phyloP scores from a whole-genome alignment of 2,797 vertebrate species.

The Nasua narica region DNA sequence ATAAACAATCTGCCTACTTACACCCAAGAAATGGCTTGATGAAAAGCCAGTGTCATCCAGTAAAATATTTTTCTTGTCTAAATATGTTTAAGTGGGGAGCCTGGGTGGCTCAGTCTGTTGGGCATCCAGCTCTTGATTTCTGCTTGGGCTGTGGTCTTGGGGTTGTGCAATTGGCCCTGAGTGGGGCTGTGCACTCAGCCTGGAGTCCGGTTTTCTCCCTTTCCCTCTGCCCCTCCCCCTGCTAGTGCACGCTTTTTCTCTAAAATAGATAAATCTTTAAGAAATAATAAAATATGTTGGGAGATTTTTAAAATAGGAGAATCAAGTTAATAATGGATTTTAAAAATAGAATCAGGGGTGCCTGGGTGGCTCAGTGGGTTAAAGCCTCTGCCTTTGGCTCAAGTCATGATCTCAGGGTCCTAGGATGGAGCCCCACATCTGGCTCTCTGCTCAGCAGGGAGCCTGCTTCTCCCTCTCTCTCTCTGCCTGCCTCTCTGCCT shows the following conservation, averaged over 20 bases:
- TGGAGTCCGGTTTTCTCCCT: neutral
- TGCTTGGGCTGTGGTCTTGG: neutral
- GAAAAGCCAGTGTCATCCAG: conserved; percentile 26
- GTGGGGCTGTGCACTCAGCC: neutral
- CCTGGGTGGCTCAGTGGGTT: too few species aligned
- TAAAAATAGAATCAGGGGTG: neutral
- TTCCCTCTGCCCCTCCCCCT: neutral
- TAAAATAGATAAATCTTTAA: neutral
- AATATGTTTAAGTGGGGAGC: neutral
- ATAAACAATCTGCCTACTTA: conserved; percentile 53
- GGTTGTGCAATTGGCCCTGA: neutral
- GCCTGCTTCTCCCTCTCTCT: too few species aligned
- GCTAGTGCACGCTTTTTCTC: neutral
- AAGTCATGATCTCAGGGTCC: too few species aligned
- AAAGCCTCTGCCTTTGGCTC: too few species aligned
- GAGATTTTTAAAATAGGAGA: conserved; percentile 42
- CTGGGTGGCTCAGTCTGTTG: neutral
- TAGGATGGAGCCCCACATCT: too few species aligned
- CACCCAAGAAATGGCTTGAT: conserved; percentile 41
- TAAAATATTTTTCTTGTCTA: conserved; percentile 57
- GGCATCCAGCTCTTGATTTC: neutral
- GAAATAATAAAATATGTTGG: neutral
- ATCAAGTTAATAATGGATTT: conserved; percentile 44
- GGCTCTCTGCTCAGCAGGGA: too few species aligned
- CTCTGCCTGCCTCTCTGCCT: too few species aligned